Base-by-base conservation (phyloP, 2,113 vertebrate species). In the Ramphastos sulfuratus region DNA sequence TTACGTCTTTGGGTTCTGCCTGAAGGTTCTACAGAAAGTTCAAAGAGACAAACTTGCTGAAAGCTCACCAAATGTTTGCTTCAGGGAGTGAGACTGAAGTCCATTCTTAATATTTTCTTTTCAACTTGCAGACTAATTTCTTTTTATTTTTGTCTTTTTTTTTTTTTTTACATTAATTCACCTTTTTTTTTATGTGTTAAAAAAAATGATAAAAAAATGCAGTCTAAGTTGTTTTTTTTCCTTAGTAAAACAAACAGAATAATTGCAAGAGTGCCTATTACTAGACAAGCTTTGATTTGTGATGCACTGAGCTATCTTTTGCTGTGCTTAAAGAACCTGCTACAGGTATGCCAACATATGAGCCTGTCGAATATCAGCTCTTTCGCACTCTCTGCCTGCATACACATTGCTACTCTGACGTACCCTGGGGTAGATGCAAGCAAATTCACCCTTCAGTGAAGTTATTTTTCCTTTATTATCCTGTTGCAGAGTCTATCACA, bases 401-500 rank as follows among this genome's bases (percentile, higher is more conserved):
- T 4, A 48, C 46, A 77, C 1, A 0, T 52, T 83, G 48, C 52
- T 58, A 54, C 23, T 85, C 48, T 77, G 69, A 87, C 0, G 0
- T 60, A 93, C 46, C 65, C 76, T 4, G 13, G 85, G 76, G 76
- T 94, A 96, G 65, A 82, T 60, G 69, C 72, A 85, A 93, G 76
- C 67, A 89, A 85, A 79, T 85, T 82, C 70, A 94, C 87, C 90
- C 94, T 90, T 67, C 75, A 85, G 65, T 92, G 48, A 89, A 93
- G 93, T 92, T 93, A 93, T 94, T 94, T 90, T 89, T 85, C 82
- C 65, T 83, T 83, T 90, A 87, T 94, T 93, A 94, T 89, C 82
- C 89, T 74, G 24, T n/a, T 87, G 69, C 69, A 94, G 89, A 87
- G 91, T 75, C 72, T 95, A 90, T 87, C 90, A 89, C 79, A 92